Evolutionary conservation across 2,888 invertebrate species (phyloP), one percentile per base, ranked within the genome.

Genomic region (Dendrolimus houi): DNA sequence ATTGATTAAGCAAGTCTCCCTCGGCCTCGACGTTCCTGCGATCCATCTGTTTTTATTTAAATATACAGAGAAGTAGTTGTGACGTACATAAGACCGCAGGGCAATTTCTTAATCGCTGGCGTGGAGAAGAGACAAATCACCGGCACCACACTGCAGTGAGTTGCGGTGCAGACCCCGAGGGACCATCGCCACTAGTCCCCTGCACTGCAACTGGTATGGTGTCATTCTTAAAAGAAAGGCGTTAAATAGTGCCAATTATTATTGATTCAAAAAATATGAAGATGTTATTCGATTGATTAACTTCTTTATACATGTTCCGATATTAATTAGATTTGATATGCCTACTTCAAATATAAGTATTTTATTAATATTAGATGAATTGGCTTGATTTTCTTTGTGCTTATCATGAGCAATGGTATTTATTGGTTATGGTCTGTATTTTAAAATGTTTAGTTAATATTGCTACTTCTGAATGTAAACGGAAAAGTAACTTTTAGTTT

Each of bases 101-200:
- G 75, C 79, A 70, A 83, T 85, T 83, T 81, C 85, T 85, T 87
- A 87, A 86, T 86, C 83, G 85, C 72, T 70, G 67, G 71, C 72
- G 75, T 80, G 77, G 74, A 69, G 68, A 47, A 47, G 76, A 83
- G 81, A 87, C 87, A 83, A 86, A 87, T 88, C 86, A 81, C 85
- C 81, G 76, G 70, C 70, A 73, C 71, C 57, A 66, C 70, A 70
- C 70, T 82, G 80, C 81, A 81, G 66, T 72, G 82, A 77, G 79
- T 74, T 81, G 83, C 71, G 75, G 80, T 75, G 66, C 66, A 63
- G 65, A 62, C 71, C 85, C 71, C 79, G 53, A 54, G 83, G 80
- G 86, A 80, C 65, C 60, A 52, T 53, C 56, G 58, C 60, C 62
- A 41, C 53, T 57, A 67, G 72, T 69, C 74, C 76, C 78, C 76